Percentiles rank a stretch among this genome's conserved stretches.
phyloP scores from a whole-genome alignment of 2,113 vertebrate species.

The Osmerus mordax region DNA sequence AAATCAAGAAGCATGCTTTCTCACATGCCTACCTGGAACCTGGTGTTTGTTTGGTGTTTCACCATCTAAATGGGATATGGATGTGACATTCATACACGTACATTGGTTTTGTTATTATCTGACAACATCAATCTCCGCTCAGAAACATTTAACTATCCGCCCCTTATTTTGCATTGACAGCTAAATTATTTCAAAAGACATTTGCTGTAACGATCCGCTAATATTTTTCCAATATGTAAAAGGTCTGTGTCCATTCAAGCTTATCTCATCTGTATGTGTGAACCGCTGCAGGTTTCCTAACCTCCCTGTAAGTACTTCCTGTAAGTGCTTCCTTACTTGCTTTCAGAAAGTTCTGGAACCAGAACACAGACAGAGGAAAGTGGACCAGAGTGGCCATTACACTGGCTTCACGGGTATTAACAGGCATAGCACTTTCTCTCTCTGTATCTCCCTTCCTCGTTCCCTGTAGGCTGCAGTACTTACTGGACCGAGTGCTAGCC shows the following conservation, averaged over 20 bases:
- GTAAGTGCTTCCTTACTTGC: constrained; percentile 15
- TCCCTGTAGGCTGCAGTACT: constrained; percentile 50
- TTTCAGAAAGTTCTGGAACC: constrained; percentile 42
- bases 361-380: constrained; percentile 37
- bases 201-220: constrained; percentile 43
- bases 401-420: constrained; percentile 32
- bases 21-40: too few species aligned
- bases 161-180: constrained; percentile 34
- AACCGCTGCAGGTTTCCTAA: constrained; percentile 12
- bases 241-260: constrained; percentile 31
- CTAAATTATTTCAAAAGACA: constrained; percentile 34
- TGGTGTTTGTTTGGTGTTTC: constrained; percentile 4
- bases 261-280: constrained; percentile 27
- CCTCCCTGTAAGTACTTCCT: not conserved
- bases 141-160: constrained; percentile 29
- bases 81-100: constrained; percentile 11
- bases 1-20: too few species aligned
- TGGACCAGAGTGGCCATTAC: constrained; percentile 42
- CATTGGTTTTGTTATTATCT: constrained; percentile 27
- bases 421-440: constrained; percentile 36
- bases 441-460: constrained; percentile 19
- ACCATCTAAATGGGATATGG: constrained; percentile 2
- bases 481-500: constrained; percentile 51
- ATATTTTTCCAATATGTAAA: constrained; percentile 47
- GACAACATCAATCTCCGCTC: constrained; percentile 19